Evolutionary conservation across 2,888 invertebrate species (phyloP).

Genomic region (Hyalella azteca): DNA sequence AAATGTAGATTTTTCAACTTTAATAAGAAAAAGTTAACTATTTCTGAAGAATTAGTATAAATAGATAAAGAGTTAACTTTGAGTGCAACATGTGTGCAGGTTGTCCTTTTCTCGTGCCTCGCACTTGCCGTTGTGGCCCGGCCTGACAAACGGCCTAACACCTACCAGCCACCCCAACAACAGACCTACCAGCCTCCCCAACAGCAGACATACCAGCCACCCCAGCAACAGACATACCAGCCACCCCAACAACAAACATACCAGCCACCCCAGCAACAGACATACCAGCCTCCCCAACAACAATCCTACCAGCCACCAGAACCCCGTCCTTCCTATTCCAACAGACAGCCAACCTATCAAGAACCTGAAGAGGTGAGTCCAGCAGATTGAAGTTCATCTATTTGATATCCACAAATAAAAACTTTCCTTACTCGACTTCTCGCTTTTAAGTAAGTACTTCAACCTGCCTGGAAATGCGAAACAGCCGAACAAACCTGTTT

Average conservation of each 20-base stretch:
- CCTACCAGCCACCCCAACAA: conserved; percentile 14
- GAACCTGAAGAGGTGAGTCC: not conserved
- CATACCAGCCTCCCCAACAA: conserved; percentile 17
- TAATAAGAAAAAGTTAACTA: no score
- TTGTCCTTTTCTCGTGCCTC: conserved; percentile 23
- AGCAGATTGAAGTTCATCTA: no score
- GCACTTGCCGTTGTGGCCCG: conserved; percentile 13
- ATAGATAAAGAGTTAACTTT: not conserved
- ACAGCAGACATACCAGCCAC: conserved; percentile 29
- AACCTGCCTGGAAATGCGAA: no score
- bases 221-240: conserved; percentile 19
- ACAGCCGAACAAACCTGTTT: no score
- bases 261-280: conserved; percentile 13
- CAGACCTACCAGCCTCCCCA: not conserved
- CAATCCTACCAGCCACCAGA: conserved; percentile 32
- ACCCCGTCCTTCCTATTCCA: conserved; percentile 38
- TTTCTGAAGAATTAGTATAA: not conserved
- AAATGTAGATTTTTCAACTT: no score
- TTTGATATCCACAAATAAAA: no score
- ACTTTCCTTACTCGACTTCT: no score
- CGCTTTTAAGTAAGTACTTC: no score
- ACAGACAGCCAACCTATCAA: conserved; percentile 27
- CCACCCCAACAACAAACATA: conserved; percentile 21
- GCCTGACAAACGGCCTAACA: conserved; percentile 16
- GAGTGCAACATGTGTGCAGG: no score